Percentiles rank a stretch among this genome's conserved stretches.
Conservation (phyloP, 2,797 vertebrate genomes). For the Liasis olivaceus region DNA sequence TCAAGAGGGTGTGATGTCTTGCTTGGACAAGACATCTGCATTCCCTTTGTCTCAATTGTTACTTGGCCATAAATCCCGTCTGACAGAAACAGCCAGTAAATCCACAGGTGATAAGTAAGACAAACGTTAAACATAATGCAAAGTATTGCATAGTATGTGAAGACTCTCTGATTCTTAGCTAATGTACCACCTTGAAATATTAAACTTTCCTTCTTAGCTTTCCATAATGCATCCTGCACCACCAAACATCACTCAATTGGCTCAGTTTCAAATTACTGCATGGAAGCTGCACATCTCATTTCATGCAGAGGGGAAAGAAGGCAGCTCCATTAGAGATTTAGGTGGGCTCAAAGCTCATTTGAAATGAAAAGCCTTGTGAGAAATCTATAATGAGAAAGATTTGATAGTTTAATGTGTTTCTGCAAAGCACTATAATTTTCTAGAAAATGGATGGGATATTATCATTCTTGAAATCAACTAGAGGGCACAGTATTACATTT, state of each 20-base stretch:
- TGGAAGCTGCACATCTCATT: slow-evolving; percentile 8
- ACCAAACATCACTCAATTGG: neutral
- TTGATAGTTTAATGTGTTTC: slow-evolving; percentile 54
- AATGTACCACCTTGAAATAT: neutral
- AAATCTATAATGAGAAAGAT: slow-evolving; percentile 53
- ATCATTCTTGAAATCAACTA: slow-evolving; percentile 31
- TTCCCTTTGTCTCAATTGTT: slow-evolving; percentile 8
- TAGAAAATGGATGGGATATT: slow-evolving; percentile 52
- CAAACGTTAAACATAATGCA: neutral
- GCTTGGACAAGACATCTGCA: slow-evolving; percentile 15
- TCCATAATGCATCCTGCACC: neutral
- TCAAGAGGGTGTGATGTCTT: neutral
- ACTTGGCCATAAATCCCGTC: neutral
- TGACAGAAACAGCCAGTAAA: slow-evolving; percentile 32
- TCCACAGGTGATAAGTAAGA: neutral
- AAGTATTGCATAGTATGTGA: neutral
- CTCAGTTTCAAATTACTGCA: neutral
- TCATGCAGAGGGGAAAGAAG: slow-evolving; percentile 27
- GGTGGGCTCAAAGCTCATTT: slow-evolving; percentile 55
- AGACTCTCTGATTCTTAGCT: slow-evolving; percentile 22
- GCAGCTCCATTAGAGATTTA: slow-evolving; percentile 42
- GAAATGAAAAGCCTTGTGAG: slow-evolving; percentile 53
- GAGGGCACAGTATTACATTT: slow-evolving; percentile 11
- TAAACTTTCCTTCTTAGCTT: neutral
- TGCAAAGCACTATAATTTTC: slow-evolving; percentile 48